Evolutionary conservation across 2,888 invertebrate genomes (phyloP).

Genomic region (Drosophila kuntzei): DNA sequence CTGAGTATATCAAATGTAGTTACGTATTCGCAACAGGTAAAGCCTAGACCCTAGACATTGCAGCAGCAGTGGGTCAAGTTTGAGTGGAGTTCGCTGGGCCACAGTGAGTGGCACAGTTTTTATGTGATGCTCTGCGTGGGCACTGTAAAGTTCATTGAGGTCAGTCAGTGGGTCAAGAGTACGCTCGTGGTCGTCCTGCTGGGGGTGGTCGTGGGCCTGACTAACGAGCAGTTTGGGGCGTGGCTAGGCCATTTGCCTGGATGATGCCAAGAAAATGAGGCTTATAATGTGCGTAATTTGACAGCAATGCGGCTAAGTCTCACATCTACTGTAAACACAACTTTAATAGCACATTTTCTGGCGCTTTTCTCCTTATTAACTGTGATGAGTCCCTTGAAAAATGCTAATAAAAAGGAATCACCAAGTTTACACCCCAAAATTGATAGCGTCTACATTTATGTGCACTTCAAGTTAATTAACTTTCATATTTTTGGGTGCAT

Average conservation of each 20-base stretch:
- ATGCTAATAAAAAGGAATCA: constrained; percentile 40
- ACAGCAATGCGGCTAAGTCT: constrained; percentile 26
- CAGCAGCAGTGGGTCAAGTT: constrained; percentile 58
- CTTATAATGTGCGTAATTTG: constrained; percentile 68
- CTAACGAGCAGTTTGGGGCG: constrained; percentile 66
- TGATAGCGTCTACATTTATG: constrained; percentile 18
- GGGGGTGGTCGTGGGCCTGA: neutral
- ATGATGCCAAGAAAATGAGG: constrained; percentile 51
- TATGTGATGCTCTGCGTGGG: constrained; percentile 6
- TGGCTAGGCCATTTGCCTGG: constrained; percentile 52
- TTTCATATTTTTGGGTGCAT: constrained; percentile 25
- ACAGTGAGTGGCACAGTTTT: constrained; percentile 20
- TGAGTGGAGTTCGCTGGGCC: constrained; percentile 35
- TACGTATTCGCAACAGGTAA: constrained; percentile 63
- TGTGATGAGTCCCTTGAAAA: constrained; percentile 45
- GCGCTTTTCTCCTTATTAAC: constrained; percentile 31
- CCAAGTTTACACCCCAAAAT: constrained; percentile 30
- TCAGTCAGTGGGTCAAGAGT: constrained; percentile 42
- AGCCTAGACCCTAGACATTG: constrained; percentile 25
- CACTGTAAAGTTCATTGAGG: constrained; percentile 46
- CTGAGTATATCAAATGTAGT: neutral
- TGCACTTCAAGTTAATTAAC: constrained; percentile 25
- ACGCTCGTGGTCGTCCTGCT: constrained; percentile 2
- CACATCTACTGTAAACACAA: constrained; percentile 38
- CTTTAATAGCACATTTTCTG: constrained; percentile 40